A percentile compares a stretch with the other conserved stretches of the same genome.
phyloP scores from a whole-genome alignment of 2,113 vertebrate species.

The Engraulis encrasicolus region DNA sequence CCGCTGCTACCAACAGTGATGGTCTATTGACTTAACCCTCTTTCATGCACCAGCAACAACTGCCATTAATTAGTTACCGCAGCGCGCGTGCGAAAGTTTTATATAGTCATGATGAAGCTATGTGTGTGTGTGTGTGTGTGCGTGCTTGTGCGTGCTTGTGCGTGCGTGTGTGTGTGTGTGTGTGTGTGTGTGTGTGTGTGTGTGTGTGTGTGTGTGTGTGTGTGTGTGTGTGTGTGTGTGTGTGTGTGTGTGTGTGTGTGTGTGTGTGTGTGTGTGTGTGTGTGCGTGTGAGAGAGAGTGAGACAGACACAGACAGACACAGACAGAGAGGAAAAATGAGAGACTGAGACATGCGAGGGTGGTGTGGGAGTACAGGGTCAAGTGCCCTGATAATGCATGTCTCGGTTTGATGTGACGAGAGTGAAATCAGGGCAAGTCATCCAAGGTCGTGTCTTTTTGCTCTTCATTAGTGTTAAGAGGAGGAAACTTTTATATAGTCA shows the following conservation, averaged over 20 bases:
- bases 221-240: not conserved
- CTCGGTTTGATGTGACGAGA: not conserved
- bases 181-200: slow-evolving; percentile 10
- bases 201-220: not conserved
- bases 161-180: slow-evolving; percentile 8
- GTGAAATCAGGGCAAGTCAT: not conserved
- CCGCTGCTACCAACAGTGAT: not conserved
- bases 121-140: slow-evolving; percentile 19
- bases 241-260: slow-evolving; percentile 15
- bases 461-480: not conserved
- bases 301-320: too few species aligned
- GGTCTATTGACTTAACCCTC: not conserved
- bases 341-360: too few species aligned
- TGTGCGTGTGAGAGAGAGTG: too few species aligned
- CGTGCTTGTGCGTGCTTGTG: slow-evolving; percentile 8
- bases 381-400: not conserved
- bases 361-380: not conserved
- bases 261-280: slow-evolving; percentile 7
- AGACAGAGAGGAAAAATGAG: too few species aligned
- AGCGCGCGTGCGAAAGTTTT: too few species aligned
- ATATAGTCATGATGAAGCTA: too few species aligned
- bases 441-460: not conserved
- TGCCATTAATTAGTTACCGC: not conserved
- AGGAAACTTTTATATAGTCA: not conserved
- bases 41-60: not conserved